Evolutionary conservation across 2,113 vertebrate genomes (phyloP), one percentile per base, ranked within the genome.

Genomic region (Helogale parvula): DNA sequence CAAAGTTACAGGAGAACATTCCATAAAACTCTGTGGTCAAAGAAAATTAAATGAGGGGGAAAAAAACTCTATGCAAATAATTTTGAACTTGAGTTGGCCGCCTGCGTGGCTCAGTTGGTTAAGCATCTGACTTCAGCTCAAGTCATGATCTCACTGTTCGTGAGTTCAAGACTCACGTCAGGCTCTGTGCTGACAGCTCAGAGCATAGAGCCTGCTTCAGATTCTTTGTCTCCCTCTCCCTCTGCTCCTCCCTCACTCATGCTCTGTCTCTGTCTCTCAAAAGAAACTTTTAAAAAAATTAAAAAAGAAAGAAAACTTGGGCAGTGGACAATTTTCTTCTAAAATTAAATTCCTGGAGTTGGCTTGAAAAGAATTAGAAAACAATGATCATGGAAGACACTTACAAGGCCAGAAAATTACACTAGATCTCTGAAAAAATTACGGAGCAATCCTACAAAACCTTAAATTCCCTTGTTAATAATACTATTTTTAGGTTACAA

Each of bases 351-450:
- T 95, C 93, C 88, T 52, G 45, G 93, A 93, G 63, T 29, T 77
- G 83, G 50, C 60, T 95, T 92, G 81, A 71, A 47, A 93, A 89
- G 16, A 93, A 85, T 86, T 57, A 93, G 72, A 88, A 96, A 72
- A 74, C 1, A 65, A 79, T 69, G 50, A 7, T 92, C 11, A 63
- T 19, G 38, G 38, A 86, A 82, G 79, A 63, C 27, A 72, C 52
- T 41, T 65, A 83, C 15, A 90, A 94, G 88, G 12, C 72, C 4
- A 71, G 84, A 84, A 87, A 92, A 19, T 25, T 83, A 45, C 16
- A 60, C 45, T 45, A 93, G 13, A 82, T 82, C 15, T 33, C 35
- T 90, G 45, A 38, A 94, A 96, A 69, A 81, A 88, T 38, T 31
- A 68, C 29, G 35, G 8, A 76, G 16, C 57, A 79, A 41, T 14